These are phyloP conservation scores for Drosophila repletoides DNA, from an alignment of 1,140 invertebrate genomes.

Conservation along the genomic window DNA sequence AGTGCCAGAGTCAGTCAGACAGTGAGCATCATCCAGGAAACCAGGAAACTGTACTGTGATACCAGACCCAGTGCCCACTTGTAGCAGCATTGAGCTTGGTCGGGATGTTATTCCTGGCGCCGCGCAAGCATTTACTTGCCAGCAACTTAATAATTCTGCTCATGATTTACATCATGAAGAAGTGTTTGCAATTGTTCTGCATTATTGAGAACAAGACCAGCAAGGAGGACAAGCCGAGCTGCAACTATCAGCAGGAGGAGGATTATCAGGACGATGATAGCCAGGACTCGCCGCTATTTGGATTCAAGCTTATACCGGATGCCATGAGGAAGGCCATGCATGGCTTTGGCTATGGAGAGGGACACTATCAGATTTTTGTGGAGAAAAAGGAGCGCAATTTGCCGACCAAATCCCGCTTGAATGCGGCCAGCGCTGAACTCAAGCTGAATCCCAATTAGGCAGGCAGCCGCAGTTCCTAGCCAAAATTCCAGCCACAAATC, in stretches of 20 bases:
- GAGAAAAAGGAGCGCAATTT: conserved; percentile 76
- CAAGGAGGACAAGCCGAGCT: not conserved
- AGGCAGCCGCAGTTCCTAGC: not conserved
- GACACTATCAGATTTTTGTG: conserved; percentile 77
- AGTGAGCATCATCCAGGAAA: conserved; percentile 11
- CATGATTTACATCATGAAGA: conserved; percentile 70
- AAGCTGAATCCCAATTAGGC: conserved; percentile 80
- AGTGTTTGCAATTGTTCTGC: conserved; percentile 71
- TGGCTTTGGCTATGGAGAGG: conserved; percentile 74
- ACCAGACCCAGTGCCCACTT: conserved; percentile 47
- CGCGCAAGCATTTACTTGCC: conserved; percentile 72
- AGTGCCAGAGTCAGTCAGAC: too few relatives aligned
- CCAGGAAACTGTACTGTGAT: conserved; percentile 49
- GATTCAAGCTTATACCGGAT: conserved; percentile 63
- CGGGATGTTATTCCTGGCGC: conserved; percentile 69
- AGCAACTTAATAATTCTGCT: conserved; percentile 68
- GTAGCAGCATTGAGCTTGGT: not conserved
- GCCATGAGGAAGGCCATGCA: conserved; percentile 73
- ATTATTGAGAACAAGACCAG: conserved; percentile 64
- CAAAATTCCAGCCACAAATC: conserved; percentile 3
- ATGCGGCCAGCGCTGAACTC: conserved; percentile 75
- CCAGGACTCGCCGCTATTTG: conserved; percentile 34
- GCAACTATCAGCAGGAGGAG: too few relatives aligned
- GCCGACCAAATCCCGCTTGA: conserved; percentile 67
- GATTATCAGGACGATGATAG: not conserved